Conservation (phyloP, 1,140 invertebrate species). For the Rhynchophorus ferrugineus region DNA sequence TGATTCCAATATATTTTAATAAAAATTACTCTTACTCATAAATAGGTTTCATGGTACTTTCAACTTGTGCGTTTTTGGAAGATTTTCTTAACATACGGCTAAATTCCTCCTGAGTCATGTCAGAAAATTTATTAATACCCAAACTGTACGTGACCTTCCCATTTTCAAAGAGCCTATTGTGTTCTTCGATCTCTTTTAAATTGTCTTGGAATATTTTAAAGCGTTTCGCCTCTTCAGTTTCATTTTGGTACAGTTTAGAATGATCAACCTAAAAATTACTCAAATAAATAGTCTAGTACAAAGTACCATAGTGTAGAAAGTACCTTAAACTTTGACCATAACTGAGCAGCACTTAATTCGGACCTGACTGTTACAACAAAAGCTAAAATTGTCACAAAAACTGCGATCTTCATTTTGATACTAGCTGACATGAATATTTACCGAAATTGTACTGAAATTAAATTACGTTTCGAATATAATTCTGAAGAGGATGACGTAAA, state of each 20-base stretch:
- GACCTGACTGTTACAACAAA: not conserved
- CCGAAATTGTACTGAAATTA: no score
- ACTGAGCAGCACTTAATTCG: not conserved
- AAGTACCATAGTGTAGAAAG: no score
- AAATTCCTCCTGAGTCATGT: constrained; percentile 9
- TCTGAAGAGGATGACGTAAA: no score
- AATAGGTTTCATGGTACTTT: not conserved
- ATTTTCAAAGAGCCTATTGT: constrained; percentile 2
- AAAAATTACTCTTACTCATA: not conserved
- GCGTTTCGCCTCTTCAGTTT: not conserved
- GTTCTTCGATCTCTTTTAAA: constrained; percentile 9
- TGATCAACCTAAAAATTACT: not conserved
- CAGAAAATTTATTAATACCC: constrained; percentile 11
- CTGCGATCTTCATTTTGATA: no score
- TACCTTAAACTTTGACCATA: not conserved
- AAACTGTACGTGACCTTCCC: constrained; percentile 6
- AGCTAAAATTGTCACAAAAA: not conserved
- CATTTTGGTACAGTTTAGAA: not conserved
- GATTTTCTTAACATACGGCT: not conserved
- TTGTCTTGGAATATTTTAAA: not conserved
- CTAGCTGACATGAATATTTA: no score
- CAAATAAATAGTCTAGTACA: no score
- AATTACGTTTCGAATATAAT: no score
- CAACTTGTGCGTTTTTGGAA: not conserved
- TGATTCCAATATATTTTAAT: no score